phyloP scores from a whole-genome alignment of 2,797 vertebrate genomes.

The Lutjanus campechanus region DNA sequence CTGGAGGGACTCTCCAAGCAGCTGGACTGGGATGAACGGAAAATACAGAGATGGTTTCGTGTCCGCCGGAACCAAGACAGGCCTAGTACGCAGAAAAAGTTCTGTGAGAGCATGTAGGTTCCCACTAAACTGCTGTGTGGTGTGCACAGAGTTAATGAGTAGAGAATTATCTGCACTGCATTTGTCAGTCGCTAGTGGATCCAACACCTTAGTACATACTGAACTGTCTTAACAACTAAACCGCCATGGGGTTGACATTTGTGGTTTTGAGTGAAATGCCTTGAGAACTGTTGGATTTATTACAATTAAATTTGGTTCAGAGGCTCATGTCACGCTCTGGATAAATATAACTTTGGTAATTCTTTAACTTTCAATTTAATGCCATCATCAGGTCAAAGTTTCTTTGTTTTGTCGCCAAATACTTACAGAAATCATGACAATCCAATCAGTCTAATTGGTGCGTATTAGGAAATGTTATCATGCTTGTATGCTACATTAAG shows the following conservation, averaged over 20 bases:
- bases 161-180: neutral
- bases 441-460: neutral
- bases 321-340: neutral
- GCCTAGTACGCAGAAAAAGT: constrained; percentile 91
- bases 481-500: neutral
- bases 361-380: neutral
- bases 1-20: constrained; percentile 93
- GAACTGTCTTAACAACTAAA: neutral
- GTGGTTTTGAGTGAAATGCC: neutral
- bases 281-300: neutral
- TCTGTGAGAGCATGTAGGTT: constrained; percentile 97
- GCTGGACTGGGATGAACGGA: constrained; percentile 94
- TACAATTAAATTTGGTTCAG: neutral
- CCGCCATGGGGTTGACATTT: neutral
- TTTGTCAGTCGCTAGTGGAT: neutral
- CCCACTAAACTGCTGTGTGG: constrained; percentile 15
- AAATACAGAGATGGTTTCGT: constrained; percentile 95
- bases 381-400: neutral
- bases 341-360: neutral
- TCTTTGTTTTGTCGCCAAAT: neutral
- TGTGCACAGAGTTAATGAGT: neutral
- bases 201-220: neutral
- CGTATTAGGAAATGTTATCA: too few species aligned
- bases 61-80: constrained; percentile 93
- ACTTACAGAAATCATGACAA: neutral